phyloP scores from a whole-genome alignment of 2,888 invertebrate species.

The Cabera pusaria region DNA sequence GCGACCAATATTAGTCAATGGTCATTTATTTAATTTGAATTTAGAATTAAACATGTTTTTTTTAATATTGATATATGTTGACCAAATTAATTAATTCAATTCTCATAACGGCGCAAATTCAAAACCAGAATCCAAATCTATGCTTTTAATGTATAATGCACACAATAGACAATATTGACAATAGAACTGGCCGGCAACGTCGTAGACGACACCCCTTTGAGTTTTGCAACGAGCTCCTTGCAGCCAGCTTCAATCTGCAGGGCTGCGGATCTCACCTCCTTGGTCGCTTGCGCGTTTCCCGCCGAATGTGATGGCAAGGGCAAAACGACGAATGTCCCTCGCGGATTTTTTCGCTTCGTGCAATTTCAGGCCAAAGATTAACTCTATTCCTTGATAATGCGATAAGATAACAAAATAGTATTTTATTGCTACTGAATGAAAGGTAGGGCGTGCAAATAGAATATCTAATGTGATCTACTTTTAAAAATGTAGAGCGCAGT shows the following conservation, averaged over 20 bases:
- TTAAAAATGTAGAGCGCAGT: conserved; percentile 18
- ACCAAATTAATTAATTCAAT: too few species aligned
- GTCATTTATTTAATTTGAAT: too few species aligned
- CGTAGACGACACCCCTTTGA: conserved; percentile 26
- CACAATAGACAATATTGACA: conserved; percentile 33
- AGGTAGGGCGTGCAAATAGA: conserved; percentile 26
- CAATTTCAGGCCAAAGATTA: conserved; percentile 33
- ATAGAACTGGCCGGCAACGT: conserved; percentile 31
- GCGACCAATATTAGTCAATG: too few species aligned
- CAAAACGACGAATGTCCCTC: conserved; percentile 38
- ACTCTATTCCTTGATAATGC: conserved; percentile 23
- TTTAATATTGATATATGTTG: too few species aligned
- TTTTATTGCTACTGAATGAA: conserved; percentile 27
- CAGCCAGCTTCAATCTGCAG: conserved; percentile 31
- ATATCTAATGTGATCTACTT: conserved; percentile 31
- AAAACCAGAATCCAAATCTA: conserved; percentile 29
- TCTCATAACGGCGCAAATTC: conserved; percentile 16
- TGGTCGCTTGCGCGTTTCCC: conserved; percentile 12
- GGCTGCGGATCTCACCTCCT: conserved; percentile 13
- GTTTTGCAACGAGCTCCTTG: conserved; percentile 30
- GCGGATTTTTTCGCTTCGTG: conserved; percentile 23
- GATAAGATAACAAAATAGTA: conserved; percentile 32
- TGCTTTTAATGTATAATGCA: conserved; percentile 29
- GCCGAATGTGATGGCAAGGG: conserved; percentile 18
- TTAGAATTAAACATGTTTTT: too few species aligned